Base-by-base conservation (phyloP, 2,797 vertebrate genomes). In the Bucorvus abyssinicus region DNA sequence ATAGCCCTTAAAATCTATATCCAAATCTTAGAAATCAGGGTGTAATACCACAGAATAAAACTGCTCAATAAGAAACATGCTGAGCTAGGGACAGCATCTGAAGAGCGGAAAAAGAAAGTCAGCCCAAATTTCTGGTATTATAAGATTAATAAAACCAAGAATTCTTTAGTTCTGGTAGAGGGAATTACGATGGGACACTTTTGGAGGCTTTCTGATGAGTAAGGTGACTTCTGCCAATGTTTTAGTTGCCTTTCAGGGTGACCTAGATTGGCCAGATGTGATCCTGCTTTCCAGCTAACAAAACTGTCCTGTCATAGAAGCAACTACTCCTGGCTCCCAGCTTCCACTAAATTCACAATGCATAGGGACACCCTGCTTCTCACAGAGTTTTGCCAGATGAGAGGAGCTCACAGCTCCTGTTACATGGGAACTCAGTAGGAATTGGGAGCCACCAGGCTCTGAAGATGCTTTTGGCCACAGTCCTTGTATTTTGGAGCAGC, bases 1-100 rank as follows among this genome's bases (percentile, higher is more conserved):
- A 57, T 49, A 82, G 18, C 30, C 52, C 60, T 73, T 94, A 91
- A 96, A 96, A 93, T 85, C 73, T 56, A 90, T 68, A 61, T 20
- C 20, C 30, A 95, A 85, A 79, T 95, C 71, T 86, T 50, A 64
- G 59, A 92, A 92, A 84, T 45, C 38, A 53, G n/a, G 74, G 23
- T 71, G 5, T 44, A 84, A 95, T 78, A 53, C 19, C 63, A 56
- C 27, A 73, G 32, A 77, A 82, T 79, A 87, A 78, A 80, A 74
- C 14, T 69, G 3, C 26, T 87, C 44, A 63, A 14, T 75, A 95
- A 94, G 44, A 84, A 94, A 86, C 24, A 29, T 44, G 50, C 18
- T 90, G 60, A 47, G 50, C 3, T 79, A 27, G 23, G 32, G 10
- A 90, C 16, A 87, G 49, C 57, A 73, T 70, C 32, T 76, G 81